Base-by-base conservation (phyloP, 2,888 invertebrate genomes). In the Cotesia congregata region DNA sequence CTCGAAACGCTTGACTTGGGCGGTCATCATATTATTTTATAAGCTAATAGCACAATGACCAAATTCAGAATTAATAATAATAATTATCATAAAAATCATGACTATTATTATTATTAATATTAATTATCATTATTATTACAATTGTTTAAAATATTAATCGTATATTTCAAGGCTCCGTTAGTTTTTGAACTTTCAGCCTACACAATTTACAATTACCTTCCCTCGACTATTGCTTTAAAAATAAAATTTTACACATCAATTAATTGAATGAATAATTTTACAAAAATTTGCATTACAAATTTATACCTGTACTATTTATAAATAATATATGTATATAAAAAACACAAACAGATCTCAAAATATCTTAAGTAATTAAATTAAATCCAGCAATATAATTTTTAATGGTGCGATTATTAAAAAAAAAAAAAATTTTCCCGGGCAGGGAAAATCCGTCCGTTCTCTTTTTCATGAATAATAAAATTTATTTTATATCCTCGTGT, bases 1-100 rank as follows among this genome's bases (percentile, higher is more conserved):
- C 59, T 61, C n/a, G 40, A 9, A 40, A 62, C 41, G 50, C 41
- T 9, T 64, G 64, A 72, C 72, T 72, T 62, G 71, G 40, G n/a
- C 64, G 72, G 64, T 72, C 20, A 30, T 60, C 62, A 62, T 62
- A 17, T 65, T 20, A 38, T 40, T 67, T n/a, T 67, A 59, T 6
- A 40, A 64, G 30, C 67, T 59, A 40, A 59, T 40, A 50, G 40
- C 59, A 40, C 17, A 7, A 68, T 74, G 67, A 60, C 20, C 30
- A 74, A 64, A 72, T 71, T 62, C 3, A 64, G 1, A 12, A 50
- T 50, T 65, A 62, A 62, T 17, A 62, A 62, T 62, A 38, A 67
- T 12, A 12, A 50, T 60, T 67, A n/a, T 50, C 12, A 50, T 50
- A 5, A 30, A 17, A 38, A 7, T 60, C 39, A 74, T 4, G 30